Evolutionary conservation across 2,888 invertebrate species (phyloP).

Genomic region (Dexiosoma caninum): DNA sequence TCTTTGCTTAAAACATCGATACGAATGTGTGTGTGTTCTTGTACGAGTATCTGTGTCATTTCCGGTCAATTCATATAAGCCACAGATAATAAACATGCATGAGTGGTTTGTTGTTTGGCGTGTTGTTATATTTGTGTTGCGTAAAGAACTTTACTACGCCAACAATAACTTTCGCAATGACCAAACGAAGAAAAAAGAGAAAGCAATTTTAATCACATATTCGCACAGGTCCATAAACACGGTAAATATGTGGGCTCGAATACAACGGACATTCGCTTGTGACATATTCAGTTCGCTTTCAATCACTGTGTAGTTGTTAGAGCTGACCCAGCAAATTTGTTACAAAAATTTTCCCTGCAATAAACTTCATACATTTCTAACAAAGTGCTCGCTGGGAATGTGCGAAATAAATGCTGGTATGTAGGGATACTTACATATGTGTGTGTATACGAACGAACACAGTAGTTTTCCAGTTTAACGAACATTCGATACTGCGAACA

Average conservation of each 20-base stretch:
- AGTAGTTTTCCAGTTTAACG: too few species aligned
- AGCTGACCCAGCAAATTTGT: slow-evolving; percentile 3
- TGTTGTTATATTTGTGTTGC: slow-evolving; percentile 51
- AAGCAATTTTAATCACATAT: slow-evolving; percentile 25
- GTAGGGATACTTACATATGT: too few species aligned
- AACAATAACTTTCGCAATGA: slow-evolving; percentile 21
- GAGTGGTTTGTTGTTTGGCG: slow-evolving; percentile 57
- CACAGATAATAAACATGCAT: slow-evolving; percentile 62
- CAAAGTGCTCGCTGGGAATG: slow-evolving; percentile 12
- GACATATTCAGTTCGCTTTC: slow-evolving; percentile 21
- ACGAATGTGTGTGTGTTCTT: slow-evolving; percentile 10
- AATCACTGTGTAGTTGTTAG: slow-evolving; percentile 4
- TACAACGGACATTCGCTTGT: background rate
- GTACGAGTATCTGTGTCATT: slow-evolving; percentile 49
- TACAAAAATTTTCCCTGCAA: background rate
- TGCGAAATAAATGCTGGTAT: background rate
- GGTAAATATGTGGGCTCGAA: background rate
- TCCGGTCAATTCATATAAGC: slow-evolving; percentile 61
- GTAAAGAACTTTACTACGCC: slow-evolving; percentile 32
- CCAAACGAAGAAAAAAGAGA: slow-evolving; percentile 22
- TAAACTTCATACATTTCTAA: background rate
- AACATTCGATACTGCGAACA: too few species aligned
- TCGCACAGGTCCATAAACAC: background rate
- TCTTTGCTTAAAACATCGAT: slow-evolving; percentile 8
- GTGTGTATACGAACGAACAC: background rate